These are phyloP conservation scores for Remorina albescens DNA, from an alignment of 2,797 vertebrate genomes.

Conservation along the genomic window DNA sequence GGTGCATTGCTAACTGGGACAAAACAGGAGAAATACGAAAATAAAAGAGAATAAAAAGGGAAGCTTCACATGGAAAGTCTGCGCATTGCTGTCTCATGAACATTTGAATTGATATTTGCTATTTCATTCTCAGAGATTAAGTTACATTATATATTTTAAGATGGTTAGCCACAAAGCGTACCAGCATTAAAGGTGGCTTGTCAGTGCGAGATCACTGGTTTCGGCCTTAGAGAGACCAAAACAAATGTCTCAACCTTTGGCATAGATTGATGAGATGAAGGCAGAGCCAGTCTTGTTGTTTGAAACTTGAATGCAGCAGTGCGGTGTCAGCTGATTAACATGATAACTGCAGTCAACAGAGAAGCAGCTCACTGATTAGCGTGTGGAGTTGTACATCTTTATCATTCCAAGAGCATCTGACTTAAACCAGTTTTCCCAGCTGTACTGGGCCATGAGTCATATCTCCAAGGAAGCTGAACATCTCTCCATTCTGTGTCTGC, in stretches of 20 bases:
- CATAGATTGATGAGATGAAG: neutral
- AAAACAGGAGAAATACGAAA: neutral
- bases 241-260: neutral
- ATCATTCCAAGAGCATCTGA: slow-evolving; percentile 35
- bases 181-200: neutral
- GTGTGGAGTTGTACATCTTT: slow-evolving; percentile 22
- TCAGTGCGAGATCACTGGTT: neutral
- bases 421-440: slow-evolving; percentile 47
- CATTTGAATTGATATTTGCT: neutral
- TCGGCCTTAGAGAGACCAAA: neutral
- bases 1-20: neutral
- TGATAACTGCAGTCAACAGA: neutral
- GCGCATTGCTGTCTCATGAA: too few species aligned
- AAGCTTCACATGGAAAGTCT: too few species aligned
- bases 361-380: slow-evolving; percentile 16
- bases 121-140: neutral
- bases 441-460: slow-evolving; percentile 65
- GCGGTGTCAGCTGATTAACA: neutral
- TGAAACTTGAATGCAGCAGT: slow-evolving; percentile 1
- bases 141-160: neutral
- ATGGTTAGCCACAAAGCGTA: neutral
- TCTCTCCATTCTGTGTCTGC: slow-evolving; percentile 38
- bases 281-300: neutral
- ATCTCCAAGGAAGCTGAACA: slow-evolving; percentile 52
- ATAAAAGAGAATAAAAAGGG: neutral